A percentile compares a stretch with the other conserved stretches of the same genome.
Conservation (phyloP, 2,888 invertebrate genomes). For the Sturmia bella region DNA sequence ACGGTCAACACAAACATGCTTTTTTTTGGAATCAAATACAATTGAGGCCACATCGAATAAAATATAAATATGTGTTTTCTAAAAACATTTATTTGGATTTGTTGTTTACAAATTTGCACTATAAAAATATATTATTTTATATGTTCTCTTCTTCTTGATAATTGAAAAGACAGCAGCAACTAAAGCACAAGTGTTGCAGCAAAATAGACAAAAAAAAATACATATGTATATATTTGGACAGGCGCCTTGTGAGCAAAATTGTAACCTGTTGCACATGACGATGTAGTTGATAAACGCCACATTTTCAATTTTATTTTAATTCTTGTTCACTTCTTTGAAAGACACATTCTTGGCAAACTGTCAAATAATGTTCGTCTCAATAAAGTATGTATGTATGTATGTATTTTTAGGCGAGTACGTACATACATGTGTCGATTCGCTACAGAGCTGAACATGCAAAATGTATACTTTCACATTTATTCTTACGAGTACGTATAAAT, state of each 20-base stretch:
- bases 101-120: constrained; percentile 12
- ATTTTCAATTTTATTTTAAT: constrained; percentile 25
- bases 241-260: constrained; percentile 54
- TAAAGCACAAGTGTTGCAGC: constrained; percentile 3
- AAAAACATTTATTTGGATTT: not conserved
- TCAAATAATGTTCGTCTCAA: constrained; percentile 37
- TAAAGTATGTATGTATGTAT: constrained; percentile 15
- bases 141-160: not conserved
- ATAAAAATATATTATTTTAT: not conserved
- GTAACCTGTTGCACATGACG: constrained; percentile 68
- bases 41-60: constrained; percentile 37
- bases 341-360: constrained; percentile 51
- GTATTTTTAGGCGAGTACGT: not conserved
- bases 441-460: too few species aligned
- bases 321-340: not conserved
- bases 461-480: too few species aligned
- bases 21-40: constrained; percentile 17
- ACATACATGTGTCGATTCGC: not conserved
- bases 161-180: constrained; percentile 18
- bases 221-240: too few species aligned
- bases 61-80: too few species aligned
- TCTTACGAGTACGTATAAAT: too few species aligned
- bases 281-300: constrained; percentile 58
- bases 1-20: constrained; percentile 29
- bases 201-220: constrained; percentile 22